These are phyloP conservation scores for Coronaproctus castanopsis DNA, from an alignment of 2,888 invertebrate genomes.

Conservation along the genomic window DNA sequence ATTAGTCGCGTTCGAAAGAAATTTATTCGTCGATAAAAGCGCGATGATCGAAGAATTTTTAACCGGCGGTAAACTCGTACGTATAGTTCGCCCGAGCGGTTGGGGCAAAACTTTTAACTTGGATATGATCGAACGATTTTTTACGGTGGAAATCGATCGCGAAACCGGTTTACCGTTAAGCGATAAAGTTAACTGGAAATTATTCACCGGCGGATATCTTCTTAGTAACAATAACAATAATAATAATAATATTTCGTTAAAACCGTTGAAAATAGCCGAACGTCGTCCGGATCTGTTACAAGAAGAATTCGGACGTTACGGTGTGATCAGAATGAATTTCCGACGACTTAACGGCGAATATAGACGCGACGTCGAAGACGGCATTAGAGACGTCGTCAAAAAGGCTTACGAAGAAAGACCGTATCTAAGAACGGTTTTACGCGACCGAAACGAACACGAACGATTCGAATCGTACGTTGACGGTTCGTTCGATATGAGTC, in stretches of 20 bases:
- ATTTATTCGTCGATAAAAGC: not conserved
- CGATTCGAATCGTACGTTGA: not conserved
- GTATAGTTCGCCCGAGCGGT: not conserved
- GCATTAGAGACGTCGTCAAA: not conserved
- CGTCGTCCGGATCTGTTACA: not conserved
- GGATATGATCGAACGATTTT: not conserved
- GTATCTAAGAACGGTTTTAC: not conserved
- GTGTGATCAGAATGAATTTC: not conserved
- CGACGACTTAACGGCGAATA: not conserved
- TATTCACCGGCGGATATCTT: not conserved
- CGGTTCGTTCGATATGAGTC: not conserved
- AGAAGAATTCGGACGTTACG: not conserved
- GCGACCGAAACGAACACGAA: not conserved
- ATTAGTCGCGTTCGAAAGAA: not conserved
- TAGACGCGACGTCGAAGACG: not conserved
- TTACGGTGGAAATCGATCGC: not conserved
- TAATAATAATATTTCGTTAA: not conserved
- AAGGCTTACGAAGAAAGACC: not conserved
- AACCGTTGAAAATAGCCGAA: not conserved
- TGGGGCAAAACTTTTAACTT: not conserved
- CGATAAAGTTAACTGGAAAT: not conserved
- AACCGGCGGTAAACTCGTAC: not conserved
- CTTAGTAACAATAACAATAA: not conserved
- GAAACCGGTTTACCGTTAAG: not conserved
- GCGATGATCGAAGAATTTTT: not conserved